Evolutionary conservation across 2,797 vertebrate genomes (phyloP), one percentile per base, ranked within the genome.

Genomic region (Etheostoma nigrum): DNA sequence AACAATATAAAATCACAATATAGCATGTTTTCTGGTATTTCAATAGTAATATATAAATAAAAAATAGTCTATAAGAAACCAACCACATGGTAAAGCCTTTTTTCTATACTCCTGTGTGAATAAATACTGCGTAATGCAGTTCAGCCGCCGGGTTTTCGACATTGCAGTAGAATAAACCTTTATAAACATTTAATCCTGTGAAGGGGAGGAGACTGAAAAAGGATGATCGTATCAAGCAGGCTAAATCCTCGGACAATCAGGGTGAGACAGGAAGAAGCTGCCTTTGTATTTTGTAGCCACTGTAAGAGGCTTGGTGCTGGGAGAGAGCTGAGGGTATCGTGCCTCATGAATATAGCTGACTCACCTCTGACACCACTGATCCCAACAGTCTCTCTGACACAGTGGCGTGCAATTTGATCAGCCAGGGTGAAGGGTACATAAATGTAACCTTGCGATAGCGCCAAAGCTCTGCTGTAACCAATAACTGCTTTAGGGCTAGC

Each of bases 321-420:
- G 59, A 58, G 74, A 83, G 64, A 52, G 64, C 1, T 18, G 59
- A 57, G 73, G 47, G 80, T 85, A 90, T 90, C 76, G 14, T 42
- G 83, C 91, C 74, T 79, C 87, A 18, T 67, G 66, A 61, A 88
- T 86, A 84, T 59, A 83, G 88, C 87, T 84, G 88, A 90, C 74
- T 92, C 87, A 75, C 60, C 81, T 67, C 76, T 18, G 63, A 83
- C 40, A 9, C n/a, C 60, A 65, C 70, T 79, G 74, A 83, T 75
- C 72, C 79, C 0, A 27, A 78, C 59, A 76, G 72, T 52, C 77
- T 57, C 25, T 78, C 53, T 73, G 84, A 79, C 69, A 52, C 5
- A 44, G 58, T 48, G 66, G 53, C 48, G 9, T 81, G 81, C 21
- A 33, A 18, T 76, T 54, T 67, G 69, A 83, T 82, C 74, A 54